Conservation (phyloP, 2,113 vertebrate genomes). For the Sebastes schlegelii region DNA sequence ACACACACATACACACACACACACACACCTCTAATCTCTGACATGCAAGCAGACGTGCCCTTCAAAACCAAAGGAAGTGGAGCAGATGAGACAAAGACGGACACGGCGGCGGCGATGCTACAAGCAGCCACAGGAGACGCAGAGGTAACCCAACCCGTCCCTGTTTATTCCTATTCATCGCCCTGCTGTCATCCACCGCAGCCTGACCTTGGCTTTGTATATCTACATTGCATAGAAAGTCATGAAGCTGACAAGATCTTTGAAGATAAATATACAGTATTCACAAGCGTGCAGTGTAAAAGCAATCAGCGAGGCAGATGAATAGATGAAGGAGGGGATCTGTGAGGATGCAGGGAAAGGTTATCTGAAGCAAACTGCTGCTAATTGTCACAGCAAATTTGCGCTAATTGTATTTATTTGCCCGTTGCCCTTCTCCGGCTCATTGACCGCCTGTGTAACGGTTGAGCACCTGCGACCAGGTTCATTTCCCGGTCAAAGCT, state of each 20-base stretch:
- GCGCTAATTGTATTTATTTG: slow-evolving; percentile 54
- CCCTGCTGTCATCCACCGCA: slow-evolving; percentile 24
- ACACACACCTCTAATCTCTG: slow-evolving; percentile 47
- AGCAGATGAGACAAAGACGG: slow-evolving; percentile 60
- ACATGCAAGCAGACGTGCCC: slow-evolving; percentile 46
- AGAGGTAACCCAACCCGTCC: slow-evolving; percentile 38
- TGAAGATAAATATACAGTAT: slow-evolving; percentile 5
- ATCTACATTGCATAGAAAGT: slow-evolving; percentile 11
- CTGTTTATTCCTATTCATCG: slow-evolving; percentile 49
- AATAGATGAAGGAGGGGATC: neutral
- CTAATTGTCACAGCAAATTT: slow-evolving; percentile 54
- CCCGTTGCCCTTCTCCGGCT: slow-evolving; percentile 24
- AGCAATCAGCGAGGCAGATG: neutral
- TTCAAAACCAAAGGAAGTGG: slow-evolving; percentile 52
- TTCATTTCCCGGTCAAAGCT: slow-evolving; percentile 60
- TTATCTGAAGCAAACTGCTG: slow-evolving; percentile 21
- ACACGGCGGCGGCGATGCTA: slow-evolving; percentile 15
- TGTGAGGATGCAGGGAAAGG: slow-evolving; percentile 6
- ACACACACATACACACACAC: slow-evolving; percentile 28
- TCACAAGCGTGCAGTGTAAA: neutral
- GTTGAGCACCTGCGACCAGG: slow-evolving; percentile 45
- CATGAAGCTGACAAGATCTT: neutral
- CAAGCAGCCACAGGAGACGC: slow-evolving; percentile 29
- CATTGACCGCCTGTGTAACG: slow-evolving; percentile 26
- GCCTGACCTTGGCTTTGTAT: slow-evolving; percentile 38